Conservation (phyloP, 2,113 vertebrate species). For the Lynx canadensis region DNA sequence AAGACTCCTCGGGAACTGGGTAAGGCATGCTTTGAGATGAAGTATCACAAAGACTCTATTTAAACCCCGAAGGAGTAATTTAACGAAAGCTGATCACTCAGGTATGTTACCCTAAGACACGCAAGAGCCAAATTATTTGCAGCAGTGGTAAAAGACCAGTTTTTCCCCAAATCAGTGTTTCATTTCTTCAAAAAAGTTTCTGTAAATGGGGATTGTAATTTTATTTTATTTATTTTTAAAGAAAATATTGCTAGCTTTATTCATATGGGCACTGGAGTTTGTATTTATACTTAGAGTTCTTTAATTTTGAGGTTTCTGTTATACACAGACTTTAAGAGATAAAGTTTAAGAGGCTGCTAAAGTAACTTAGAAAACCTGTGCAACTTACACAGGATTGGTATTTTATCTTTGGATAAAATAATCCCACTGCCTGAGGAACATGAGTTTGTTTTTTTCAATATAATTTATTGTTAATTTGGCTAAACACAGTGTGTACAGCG, state of each 20-base stretch:
- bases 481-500: too few species aligned
- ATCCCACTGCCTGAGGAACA: not conserved
- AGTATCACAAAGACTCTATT: not conserved
- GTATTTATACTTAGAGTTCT: slow-evolving; percentile 5
- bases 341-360: not conserved
- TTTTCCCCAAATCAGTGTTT: not conserved
- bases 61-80: not conserved
- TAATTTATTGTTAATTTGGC: too few species aligned
- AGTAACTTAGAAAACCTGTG: slow-evolving; percentile 6
- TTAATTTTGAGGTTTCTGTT: slow-evolving; percentile 35
- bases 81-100: not conserved
- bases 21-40: slow-evolving; percentile 1
- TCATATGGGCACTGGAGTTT: slow-evolving; percentile 3
- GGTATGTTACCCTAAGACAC: not conserved
- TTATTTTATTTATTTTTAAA: not conserved
- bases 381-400: not conserved
- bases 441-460: not conserved
- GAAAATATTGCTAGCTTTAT: slow-evolving; percentile 14
- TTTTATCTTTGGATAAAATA: slow-evolving; percentile 49
- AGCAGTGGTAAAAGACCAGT: not conserved
- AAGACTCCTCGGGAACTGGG: not conserved
- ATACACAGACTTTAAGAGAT: not conserved
- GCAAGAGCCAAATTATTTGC: not conserved
- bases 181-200: slow-evolving; percentile 20
- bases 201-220: not conserved